A percentile compares a stretch with the other conserved stretches of the same genome.
These are phyloP conservation scores for Adoxophyes honmai DNA, from an alignment of 1,140 invertebrate species.

Conservation along the genomic window DNA sequence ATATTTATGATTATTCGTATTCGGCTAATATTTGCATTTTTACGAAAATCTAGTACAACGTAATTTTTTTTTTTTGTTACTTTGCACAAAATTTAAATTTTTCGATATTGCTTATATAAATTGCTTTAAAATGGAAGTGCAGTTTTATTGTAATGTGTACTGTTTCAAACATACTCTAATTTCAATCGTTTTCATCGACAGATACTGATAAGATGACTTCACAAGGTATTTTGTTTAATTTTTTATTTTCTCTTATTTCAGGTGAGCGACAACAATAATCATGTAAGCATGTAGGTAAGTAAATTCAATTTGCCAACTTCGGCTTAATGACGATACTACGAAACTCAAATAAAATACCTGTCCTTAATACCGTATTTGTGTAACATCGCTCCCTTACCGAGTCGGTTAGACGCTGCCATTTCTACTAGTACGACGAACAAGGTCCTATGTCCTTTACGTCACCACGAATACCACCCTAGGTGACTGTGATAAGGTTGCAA, in stretches of 20 bases:
- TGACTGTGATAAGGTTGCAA: not conserved
- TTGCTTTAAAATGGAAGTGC: too few relatives aligned
- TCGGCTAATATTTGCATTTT: too few relatives aligned
- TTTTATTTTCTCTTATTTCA: not conserved
- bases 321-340: not conserved
- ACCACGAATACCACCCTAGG: not conserved
- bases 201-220: too few relatives aligned
- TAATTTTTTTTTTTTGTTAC: too few relatives aligned
- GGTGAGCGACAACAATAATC: not conserved
- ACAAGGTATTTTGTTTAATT: not conserved
- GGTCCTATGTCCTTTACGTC: not conserved
- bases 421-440: not conserved
- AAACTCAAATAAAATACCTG: constrained; percentile 11
- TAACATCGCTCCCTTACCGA: constrained; percentile 11
- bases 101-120: too few relatives aligned
- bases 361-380: constrained; percentile 10
- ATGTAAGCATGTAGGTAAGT: not conserved
- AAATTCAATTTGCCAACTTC: not conserved
- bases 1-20: too few relatives aligned
- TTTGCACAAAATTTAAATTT: too few relatives aligned
- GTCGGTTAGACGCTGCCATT: constrained; percentile 10
- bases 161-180: too few relatives aligned
- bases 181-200: too few relatives aligned
- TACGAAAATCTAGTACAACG: too few relatives aligned
- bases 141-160: too few relatives aligned